These are phyloP conservation scores for Drosophila hydei DNA, from an alignment of 1,140 invertebrate species.

Conservation along the genomic window DNA sequence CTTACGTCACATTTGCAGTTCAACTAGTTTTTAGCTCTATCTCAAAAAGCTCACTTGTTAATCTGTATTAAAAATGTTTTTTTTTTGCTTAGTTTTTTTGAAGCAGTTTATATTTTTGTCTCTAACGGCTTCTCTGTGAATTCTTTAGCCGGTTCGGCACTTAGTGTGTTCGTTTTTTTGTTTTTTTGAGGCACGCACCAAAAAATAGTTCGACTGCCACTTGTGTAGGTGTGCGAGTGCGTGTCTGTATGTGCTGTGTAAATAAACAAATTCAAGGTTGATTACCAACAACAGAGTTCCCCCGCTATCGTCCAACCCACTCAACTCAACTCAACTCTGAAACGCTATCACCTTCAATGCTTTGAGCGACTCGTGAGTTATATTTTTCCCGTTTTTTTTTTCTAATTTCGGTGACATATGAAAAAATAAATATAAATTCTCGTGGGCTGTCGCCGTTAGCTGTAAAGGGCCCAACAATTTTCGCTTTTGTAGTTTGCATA, in stretches of 20 bases:
- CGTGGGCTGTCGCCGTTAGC: constrained; percentile 46
- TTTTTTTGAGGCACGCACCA: constrained; percentile 20
- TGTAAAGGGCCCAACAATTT: constrained; percentile 56
- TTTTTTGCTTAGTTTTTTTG: neutral
- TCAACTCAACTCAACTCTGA: constrained; percentile 10
- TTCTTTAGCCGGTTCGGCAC: constrained; percentile 30
- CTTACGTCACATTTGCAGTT: no score
- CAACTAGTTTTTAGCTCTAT: neutral
- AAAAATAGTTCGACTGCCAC: constrained; percentile 41
- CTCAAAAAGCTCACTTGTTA: neutral
- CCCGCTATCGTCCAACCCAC: constrained; percentile 26
- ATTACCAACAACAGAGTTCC: constrained; percentile 59
- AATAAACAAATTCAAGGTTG: constrained; percentile 79
- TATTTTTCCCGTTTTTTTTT: constrained; percentile 20
- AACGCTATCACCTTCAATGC: constrained; percentile 54
- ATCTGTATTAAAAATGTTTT: constrained; percentile 4
- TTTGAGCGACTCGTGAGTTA: constrained; percentile 44
- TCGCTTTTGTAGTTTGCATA: constrained; percentile 17
- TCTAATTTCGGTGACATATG: constrained; percentile 68
- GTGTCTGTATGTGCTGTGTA: constrained; percentile 37
- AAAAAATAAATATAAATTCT: constrained; percentile 43
- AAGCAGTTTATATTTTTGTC: constrained; percentile 3
- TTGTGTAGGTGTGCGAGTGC: constrained; percentile 28
- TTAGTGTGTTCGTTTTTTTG: neutral
- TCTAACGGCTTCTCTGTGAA: constrained; percentile 5